A percentile compares a stretch with the other conserved stretches of the same genome.
Evolutionary conservation across 2,113 vertebrate species (phyloP).

Genomic region (Tiliqua scincoides): DNA sequence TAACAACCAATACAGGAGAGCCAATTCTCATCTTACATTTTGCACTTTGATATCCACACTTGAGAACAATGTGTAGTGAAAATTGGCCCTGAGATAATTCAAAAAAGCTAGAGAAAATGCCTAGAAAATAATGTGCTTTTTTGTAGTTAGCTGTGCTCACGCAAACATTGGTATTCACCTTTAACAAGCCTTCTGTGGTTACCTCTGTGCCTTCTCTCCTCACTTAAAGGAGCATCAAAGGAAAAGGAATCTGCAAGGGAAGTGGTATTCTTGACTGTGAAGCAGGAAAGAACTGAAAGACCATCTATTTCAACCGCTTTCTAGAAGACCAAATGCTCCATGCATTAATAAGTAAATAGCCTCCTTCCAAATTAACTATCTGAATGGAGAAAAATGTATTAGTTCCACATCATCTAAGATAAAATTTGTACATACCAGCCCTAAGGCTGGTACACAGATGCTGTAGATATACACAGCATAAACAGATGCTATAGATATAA

Average conservation of each 20-base stretch:
- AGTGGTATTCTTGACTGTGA: not conserved
- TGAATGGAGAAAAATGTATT: not conserved
- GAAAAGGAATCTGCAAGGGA: not conserved
- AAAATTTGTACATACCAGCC: too few species aligned
- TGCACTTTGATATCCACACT: not conserved
- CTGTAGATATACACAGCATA: too few species aligned
- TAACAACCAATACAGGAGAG: not conserved
- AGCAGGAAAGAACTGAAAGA: not conserved
- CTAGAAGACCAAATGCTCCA: not conserved
- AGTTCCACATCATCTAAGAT: not conserved
- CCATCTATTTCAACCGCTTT: not conserved
- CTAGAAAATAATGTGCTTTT: not conserved
- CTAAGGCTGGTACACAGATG: too few species aligned
- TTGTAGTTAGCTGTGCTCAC: not conserved
- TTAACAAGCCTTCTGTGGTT: not conserved
- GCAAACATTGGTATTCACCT: conserved; percentile 13
- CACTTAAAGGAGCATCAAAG: not conserved
- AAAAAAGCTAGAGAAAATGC: not conserved
- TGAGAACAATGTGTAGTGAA: not conserved
- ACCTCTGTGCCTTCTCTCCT: not conserved
- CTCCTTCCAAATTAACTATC: not conserved
- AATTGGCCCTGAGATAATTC: not conserved
- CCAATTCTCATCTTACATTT: not conserved
- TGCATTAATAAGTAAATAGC: not conserved
- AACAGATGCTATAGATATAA: too few species aligned